A percentile compares a stretch with the other conserved stretches of the same genome.
These are phyloP conservation scores for Protobothrops flavoviridis DNA, from an alignment of 2,113 vertebrate species.

Conservation along the genomic window DNA sequence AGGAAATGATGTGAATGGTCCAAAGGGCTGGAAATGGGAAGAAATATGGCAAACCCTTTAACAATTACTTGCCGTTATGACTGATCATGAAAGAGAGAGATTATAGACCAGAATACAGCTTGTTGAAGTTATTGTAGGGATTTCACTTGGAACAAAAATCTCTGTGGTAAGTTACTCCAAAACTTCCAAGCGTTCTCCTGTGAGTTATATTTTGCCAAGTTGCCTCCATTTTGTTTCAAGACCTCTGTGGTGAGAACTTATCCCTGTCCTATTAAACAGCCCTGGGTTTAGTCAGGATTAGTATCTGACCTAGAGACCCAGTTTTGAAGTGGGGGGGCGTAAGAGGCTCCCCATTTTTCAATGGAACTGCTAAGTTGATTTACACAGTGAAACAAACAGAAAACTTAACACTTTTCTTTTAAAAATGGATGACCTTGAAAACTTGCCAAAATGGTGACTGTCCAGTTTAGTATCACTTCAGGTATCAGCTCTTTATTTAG, in stretches of 20 bases:
- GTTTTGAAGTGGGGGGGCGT: background rate
- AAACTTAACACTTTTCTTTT: too few species aligned
- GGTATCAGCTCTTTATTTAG: background rate
- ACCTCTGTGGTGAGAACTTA: background rate
- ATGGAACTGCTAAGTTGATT: background rate
- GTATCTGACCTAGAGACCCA: background rate
- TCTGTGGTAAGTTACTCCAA: background rate
- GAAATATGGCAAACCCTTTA: background rate
- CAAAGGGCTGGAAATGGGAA: background rate
- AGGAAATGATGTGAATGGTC: slow-evolving; percentile 17
- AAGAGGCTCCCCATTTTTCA: background rate
- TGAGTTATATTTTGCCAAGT: background rate
- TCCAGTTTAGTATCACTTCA: background rate
- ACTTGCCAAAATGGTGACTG: background rate
- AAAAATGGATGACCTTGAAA: background rate
- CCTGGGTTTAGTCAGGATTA: background rate
- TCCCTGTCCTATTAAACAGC: background rate
- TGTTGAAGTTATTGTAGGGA: background rate
- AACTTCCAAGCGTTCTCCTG: background rate
- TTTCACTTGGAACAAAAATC: background rate
- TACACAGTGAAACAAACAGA: background rate
- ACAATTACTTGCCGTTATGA: background rate
- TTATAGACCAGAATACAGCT: background rate
- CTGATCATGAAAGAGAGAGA: background rate
- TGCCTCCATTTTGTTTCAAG: background rate